phyloP scores from a whole-genome alignment of 2,797 vertebrate species.

The Eurystomus glaucurus region DNA sequence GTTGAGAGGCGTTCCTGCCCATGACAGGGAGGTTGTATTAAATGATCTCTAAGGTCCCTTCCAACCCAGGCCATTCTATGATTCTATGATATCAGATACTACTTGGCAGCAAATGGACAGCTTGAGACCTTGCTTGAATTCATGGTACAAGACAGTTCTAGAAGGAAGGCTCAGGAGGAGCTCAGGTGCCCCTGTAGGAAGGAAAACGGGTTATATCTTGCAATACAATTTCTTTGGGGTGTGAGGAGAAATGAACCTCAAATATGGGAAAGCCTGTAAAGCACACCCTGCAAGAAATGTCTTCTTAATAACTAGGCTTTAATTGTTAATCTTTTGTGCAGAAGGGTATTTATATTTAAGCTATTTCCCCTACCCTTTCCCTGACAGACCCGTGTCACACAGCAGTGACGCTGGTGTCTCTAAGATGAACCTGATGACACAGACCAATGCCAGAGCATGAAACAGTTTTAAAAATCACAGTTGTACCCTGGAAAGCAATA shows the following conservation, averaged over 20 bases:
- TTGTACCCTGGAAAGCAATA: not conserved
- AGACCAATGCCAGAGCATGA: not conserved
- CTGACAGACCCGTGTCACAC: not conserved
- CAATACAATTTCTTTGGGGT: not conserved
- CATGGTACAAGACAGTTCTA: not conserved
- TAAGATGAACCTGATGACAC: accelerated
- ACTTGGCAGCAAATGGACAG: not conserved
- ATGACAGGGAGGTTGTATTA: too few species aligned
- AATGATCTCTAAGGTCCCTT: too few species aligned
- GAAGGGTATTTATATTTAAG: not conserved
- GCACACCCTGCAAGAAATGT: not conserved
- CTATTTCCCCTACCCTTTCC: not conserved
- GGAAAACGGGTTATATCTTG: not conserved
- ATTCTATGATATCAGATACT: not conserved
- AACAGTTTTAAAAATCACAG: not conserved
- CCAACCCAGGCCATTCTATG: too few species aligned
- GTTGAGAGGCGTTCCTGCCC: too few species aligned
- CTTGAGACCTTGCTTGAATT: not conserved
- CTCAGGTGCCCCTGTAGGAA: not conserved
- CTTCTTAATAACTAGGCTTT: not conserved
- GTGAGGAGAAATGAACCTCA: accelerated
- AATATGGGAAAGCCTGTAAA: not conserved
- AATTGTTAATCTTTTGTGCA: not conserved
- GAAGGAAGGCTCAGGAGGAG: not conserved
- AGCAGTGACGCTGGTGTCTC: accelerated